phyloP scores from a whole-genome alignment of 2,888 invertebrate species.

The Limnephilus rhombicus region DNA sequence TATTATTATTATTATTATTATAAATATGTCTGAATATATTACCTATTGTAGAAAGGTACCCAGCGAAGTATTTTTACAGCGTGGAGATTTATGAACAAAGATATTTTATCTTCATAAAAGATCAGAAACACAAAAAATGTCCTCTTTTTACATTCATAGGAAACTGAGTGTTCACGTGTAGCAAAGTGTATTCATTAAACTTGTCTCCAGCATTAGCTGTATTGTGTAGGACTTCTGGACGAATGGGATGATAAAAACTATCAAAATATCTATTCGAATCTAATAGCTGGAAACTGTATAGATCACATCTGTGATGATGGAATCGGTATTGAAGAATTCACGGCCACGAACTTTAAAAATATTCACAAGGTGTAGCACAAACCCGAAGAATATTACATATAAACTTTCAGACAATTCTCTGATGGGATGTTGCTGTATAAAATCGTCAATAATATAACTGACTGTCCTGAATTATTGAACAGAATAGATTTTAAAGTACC shows the following conservation, averaged over 20 bases:
- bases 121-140: not conserved
- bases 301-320: not conserved
- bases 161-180: not conserved
- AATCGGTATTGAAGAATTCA: not conserved
- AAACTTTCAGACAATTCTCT: too few relatives aligned
- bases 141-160: not conserved
- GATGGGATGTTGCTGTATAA: too few relatives aligned
- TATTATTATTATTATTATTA: too few relatives aligned
- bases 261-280: not conserved
- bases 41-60: not conserved
- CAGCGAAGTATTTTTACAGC: not conserved
- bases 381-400: too few relatives aligned
- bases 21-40: too few relatives aligned
- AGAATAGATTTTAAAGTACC: too few relatives aligned
- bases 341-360: not conserved
- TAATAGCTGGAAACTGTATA: not conserved
- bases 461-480: too few relatives aligned
- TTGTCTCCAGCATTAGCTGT: not conserved
- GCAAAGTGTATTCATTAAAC: not conserved
- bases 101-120: not conserved
- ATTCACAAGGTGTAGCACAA: too few relatives aligned
- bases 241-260: too few relatives aligned
- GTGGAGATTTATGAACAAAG: not conserved
- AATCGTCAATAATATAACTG: too few relatives aligned
- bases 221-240: not conserved